Conservation (phyloP, 2,888 invertebrate genomes). For the Drosophila yooni region DNA sequence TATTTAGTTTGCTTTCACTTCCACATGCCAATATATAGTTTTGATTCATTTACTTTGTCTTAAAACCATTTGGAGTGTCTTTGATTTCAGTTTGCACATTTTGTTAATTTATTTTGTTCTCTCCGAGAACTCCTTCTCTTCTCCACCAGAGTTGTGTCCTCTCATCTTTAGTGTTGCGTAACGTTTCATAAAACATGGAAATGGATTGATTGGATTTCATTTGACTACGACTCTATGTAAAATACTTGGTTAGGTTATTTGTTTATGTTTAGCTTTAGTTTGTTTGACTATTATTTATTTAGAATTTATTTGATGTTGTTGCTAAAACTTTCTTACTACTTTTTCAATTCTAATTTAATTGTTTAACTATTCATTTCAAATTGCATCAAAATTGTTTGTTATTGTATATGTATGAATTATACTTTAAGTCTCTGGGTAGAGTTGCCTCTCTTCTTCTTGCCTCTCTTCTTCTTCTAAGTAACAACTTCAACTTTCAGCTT, state of each 20-base stretch:
- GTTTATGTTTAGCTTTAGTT: constrained; percentile 50
- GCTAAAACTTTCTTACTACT: constrained; percentile 72
- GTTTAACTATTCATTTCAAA: constrained; percentile 66
- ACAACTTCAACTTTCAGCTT: constrained; percentile 1
- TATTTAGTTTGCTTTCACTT: constrained; percentile 32
- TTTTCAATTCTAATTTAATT: constrained; percentile 63
- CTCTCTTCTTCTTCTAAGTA: constrained; percentile 9
- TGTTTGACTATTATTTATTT: constrained; percentile 63
- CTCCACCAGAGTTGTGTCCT: constrained; percentile 35
- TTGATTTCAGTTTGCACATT: constrained; percentile 75
- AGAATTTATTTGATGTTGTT: constrained; percentile 56
- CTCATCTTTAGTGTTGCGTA: constrained; percentile 53
- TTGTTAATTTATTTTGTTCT: constrained; percentile 31
- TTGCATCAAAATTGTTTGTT: constrained; percentile 61
- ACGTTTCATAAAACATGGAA: constrained; percentile 66
- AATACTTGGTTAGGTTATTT: constrained; percentile 64
- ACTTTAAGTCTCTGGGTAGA: constrained; percentile 20
- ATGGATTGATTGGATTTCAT: constrained; percentile 51
- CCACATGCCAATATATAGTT: constrained; percentile 53
- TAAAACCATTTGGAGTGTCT: constrained; percentile 68
- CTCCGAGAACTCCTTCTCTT: not conserved
- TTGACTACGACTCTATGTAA: constrained; percentile 60
- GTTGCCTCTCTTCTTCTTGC: not conserved
- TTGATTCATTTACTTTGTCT: constrained; percentile 65
- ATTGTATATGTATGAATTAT: constrained; percentile 41